Evolutionary conservation across 2,888 invertebrate species (phyloP), one percentile per base, ranked within the genome.

Genomic region (Heliconius aoede): DNA sequence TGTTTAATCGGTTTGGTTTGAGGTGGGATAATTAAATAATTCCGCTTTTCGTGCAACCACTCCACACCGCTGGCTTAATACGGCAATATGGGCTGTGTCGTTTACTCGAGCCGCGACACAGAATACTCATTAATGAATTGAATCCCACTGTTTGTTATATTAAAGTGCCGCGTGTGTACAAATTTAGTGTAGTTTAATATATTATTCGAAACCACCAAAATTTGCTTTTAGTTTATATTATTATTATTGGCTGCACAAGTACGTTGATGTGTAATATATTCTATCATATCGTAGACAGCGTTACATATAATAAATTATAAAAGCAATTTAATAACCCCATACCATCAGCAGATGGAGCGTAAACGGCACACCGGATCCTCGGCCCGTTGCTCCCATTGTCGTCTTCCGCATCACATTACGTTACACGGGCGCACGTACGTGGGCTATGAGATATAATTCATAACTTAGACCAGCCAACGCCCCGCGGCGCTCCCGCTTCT

Each of bases 301-400:
- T 8, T 72, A n/a, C n/a, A n/a, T 36, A 40, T 60, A 18, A n/a
- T 61, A 72, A 61, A 36, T 36, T 36, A 24, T 40, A 40, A 61
- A 21, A 32, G 61, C 36, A 61, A 68, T 75, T 61, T 58, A 30
- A 77, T 73, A 72, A 74, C 71, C 74, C 68, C 74, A 76, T 64
- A 71, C 71, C 77, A 80, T 83, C 84, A 82, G 81, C 86, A 88
- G 91, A 91, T 93, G 91, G 89, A 88, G 87, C 92, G 90, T 91
- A 90, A 91, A 90, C 88, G 84, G 84, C 86, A 86, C 82, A 82
- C 89, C 92, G 94, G 94, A 94, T 88, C 89, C 88, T 81, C 86
- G 93, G 90, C 87, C 89, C 87, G 90, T 80, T 90, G 91, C 85
- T 83, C 86, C 88, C 87, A 90, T 91, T 93, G 91, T 93, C 85